Conservation (phyloP, 2,888 invertebrate genomes). For the Congeria kusceri region DNA sequence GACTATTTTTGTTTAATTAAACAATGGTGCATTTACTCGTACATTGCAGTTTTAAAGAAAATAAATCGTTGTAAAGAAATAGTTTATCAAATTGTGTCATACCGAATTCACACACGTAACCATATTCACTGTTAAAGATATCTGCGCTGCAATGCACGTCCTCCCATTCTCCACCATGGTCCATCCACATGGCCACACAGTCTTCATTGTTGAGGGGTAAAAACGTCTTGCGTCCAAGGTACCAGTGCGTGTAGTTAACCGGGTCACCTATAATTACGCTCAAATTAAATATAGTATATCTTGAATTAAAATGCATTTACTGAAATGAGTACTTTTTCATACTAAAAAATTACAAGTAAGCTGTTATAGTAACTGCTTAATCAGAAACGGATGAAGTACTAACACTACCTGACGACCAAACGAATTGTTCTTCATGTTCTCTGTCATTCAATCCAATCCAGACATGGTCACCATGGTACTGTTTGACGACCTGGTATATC, state of each 20-base stretch:
- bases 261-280: neutral
- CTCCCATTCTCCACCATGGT: neutral
- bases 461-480: neutral
- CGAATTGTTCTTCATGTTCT: neutral
- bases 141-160: neutral
- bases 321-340: neutral
- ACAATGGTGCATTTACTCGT: too few species aligned
- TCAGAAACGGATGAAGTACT: too few species aligned
- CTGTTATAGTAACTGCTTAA: too few species aligned
- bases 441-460: neutral
- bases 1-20: too few species aligned
- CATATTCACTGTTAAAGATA: neutral
- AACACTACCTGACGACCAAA: neutral
- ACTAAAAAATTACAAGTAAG: neutral
- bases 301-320: neutral
- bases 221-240: neutral
- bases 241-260: constrained; percentile 3
- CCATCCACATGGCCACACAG: neutral
- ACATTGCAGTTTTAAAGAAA: too few species aligned
- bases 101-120: constrained; percentile 5
- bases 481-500: neutral
- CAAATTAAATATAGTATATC: too few species aligned
- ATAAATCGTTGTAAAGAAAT: too few species aligned
- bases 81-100: too few species aligned
- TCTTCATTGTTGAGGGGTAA: neutral